phyloP scores from a whole-genome alignment of 2,113 vertebrate genomes.

The Urocolius indicus region DNA sequence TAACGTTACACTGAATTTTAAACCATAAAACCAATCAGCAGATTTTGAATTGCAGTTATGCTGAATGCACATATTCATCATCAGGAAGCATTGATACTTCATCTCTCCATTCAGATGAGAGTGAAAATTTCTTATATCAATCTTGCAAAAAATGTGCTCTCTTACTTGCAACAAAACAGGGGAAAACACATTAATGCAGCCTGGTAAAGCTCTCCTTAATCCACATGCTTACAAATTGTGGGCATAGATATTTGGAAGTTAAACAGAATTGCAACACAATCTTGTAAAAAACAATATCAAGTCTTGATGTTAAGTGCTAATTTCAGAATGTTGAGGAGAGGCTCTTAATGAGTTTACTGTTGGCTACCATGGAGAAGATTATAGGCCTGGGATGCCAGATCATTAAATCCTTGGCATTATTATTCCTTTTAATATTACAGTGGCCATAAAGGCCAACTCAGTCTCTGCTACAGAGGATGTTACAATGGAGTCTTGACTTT shows the following conservation, averaged over 20 bases:
- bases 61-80: accelerated
- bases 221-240: background rate
- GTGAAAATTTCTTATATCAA: background rate
- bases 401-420: slow-evolving; percentile 9
- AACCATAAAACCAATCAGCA: background rate
- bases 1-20: background rate
- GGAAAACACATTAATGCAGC: background rate
- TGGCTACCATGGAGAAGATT: slow-evolving; percentile 4
- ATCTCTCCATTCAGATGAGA: background rate
- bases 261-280: background rate
- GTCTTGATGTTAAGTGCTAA: slow-evolving; percentile 8
- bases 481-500: background rate
- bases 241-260: background rate
- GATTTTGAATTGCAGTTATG: background rate
- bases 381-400: background rate
- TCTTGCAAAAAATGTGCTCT: background rate
- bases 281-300: slow-evolving; percentile 17
- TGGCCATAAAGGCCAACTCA: background rate
- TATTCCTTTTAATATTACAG: slow-evolving; percentile 6
- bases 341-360: slow-evolving; percentile 35
- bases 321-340: background rate
- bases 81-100: background rate
- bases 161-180: background rate
- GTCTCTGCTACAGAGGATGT: background rate
- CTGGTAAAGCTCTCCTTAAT: background rate